Conservation (phyloP, 2,888 invertebrate species). For the Lottia gigantea region DNA sequence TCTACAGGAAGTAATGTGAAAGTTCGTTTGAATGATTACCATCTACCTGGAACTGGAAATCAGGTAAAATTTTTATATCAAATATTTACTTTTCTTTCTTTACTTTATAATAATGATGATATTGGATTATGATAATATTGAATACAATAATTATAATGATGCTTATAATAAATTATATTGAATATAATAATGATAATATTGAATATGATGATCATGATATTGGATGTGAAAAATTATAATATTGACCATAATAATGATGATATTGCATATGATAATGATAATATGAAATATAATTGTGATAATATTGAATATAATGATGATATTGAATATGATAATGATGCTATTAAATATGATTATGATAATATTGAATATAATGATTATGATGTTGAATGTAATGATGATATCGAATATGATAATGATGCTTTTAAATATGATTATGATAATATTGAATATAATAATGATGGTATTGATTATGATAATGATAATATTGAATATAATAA, state of each 20-base stretch:
- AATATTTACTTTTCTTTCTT: background rate
- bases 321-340: too few relatives aligned
- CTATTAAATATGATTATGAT: background rate
- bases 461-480: background rate
- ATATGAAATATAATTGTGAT: background rate
- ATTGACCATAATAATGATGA: background rate
- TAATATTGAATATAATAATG: background rate
- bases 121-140: too few relatives aligned
- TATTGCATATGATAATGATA: too few relatives aligned
- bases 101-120: background rate
- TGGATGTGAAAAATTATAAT: too few relatives aligned
- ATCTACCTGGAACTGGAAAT: conserved; percentile 63
- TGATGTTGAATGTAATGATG: too few relatives aligned
- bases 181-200: too few relatives aligned
- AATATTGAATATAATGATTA: too few relatives aligned
- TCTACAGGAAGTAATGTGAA: conserved; percentile 63
- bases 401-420: too few relatives aligned
- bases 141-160: too few relatives aligned
- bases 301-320: background rate
- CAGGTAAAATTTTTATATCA: conserved; percentile 41
- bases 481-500: background rate
- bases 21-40: conserved; percentile 65
- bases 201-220: too few relatives aligned
- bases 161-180: too few relatives aligned
- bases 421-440: background rate